Conservation (phyloP, 2,888 invertebrate species). For the Onthophagus sagittarius region DNA sequence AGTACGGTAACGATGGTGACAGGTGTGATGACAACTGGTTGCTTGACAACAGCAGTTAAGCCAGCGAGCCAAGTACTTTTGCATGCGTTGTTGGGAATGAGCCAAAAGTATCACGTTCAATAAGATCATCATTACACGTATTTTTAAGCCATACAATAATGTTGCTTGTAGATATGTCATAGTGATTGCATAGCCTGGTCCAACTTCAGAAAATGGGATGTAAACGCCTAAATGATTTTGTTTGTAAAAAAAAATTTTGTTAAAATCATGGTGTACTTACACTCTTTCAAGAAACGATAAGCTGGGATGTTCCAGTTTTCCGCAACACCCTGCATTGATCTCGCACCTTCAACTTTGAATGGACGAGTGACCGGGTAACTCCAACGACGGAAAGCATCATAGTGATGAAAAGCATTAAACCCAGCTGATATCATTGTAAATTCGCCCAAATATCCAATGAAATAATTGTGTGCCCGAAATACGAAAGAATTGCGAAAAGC, state of each 20-base stretch:
- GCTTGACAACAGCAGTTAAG: conserved; percentile 78
- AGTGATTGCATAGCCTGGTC: conserved; percentile 75
- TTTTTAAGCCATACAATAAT: conserved; percentile 89
- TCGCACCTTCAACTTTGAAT: background rate
- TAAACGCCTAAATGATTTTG: too few relatives aligned
- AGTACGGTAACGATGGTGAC: conserved; percentile 64
- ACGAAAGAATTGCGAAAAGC: background rate
- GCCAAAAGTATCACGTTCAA: conserved; percentile 90
- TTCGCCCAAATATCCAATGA: background rate
- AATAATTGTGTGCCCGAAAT: background rate
- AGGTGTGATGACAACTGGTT: conserved; percentile 62
- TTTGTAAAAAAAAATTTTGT: too few relatives aligned
- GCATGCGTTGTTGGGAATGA: conserved; percentile 79
- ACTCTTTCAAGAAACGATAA: background rate
- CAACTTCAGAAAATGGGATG: conserved; percentile 65
- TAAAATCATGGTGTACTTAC: conserved; percentile 32
- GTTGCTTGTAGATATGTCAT: conserved; percentile 86
- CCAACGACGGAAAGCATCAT: background rate
- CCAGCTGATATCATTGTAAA: background rate
- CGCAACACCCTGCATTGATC: background rate
- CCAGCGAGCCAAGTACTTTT: conserved; percentile 66
- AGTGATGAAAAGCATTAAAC: background rate
- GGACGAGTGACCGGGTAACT: background rate
- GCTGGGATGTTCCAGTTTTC: background rate
- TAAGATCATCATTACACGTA: conserved; percentile 89